Evolutionary conservation across 2,888 invertebrate genomes (phyloP).

Genomic region (Limnephilus rhombicus): DNA sequence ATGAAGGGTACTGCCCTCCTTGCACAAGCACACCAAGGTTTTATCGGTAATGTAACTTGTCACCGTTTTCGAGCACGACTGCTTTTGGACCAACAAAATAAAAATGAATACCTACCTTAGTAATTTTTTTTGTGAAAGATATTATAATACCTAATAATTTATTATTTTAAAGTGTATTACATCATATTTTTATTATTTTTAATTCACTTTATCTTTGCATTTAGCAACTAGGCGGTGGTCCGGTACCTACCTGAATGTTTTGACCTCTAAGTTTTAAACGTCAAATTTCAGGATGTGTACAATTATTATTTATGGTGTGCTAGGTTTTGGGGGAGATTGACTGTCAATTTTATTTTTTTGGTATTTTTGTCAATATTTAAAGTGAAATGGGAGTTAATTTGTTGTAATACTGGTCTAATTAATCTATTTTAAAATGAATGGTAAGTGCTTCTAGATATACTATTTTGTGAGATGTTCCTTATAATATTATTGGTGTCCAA

Average conservation of each 20-base stretch:
- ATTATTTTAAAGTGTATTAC: no score
- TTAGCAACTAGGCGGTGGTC: not conserved
- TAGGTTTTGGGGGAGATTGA: not conserved
- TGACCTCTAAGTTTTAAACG: slow-evolving; percentile 11
- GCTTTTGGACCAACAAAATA: no score
- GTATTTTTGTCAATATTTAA: slow-evolving; percentile 9
- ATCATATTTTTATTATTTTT: no score
- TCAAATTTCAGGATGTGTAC: slow-evolving; percentile 26
- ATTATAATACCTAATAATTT: no score
- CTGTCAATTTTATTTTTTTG: slow-evolving; percentile 23
- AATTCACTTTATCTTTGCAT: not conserved
- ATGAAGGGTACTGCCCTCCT: no score
- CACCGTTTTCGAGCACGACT: no score
- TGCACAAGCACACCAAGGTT: no score
- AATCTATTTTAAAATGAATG: slow-evolving; percentile 26
- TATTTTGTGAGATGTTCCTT: not conserved
- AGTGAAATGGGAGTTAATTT: slow-evolving; percentile 15
- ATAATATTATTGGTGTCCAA: slow-evolving; percentile 17
- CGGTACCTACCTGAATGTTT: not conserved
- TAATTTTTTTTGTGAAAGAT: no score
- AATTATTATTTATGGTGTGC: not conserved
- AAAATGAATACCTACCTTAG: no score
- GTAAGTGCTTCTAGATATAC: slow-evolving; percentile 15
- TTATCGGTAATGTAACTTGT: no score
- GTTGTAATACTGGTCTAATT: not conserved